Conservation (phyloP, 2,113 vertebrate genomes). For the Prolemur simus region DNA sequence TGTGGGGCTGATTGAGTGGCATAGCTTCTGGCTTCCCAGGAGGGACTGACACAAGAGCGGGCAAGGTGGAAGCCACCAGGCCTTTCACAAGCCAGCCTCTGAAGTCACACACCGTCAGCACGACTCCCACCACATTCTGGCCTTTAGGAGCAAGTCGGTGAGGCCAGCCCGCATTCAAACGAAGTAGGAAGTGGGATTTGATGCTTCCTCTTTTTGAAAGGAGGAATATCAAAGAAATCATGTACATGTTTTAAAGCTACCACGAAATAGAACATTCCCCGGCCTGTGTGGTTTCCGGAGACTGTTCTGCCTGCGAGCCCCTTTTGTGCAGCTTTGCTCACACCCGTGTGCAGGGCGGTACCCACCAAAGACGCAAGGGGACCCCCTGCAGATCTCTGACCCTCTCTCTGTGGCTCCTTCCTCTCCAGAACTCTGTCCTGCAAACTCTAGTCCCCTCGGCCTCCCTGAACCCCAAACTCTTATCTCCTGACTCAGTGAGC, state of each 20-base stretch:
- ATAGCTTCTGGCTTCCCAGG: not conserved
- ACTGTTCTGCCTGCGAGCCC: not conserved
- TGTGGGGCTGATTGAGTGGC: not conserved
- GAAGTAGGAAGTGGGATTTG: not conserved
- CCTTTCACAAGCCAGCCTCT: not conserved
- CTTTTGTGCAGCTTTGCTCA: not conserved
- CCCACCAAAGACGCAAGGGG: not conserved
- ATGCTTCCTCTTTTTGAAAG: not conserved
- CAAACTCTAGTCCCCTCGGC: too few species aligned
- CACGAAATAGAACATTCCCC: not conserved
- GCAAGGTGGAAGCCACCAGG: not conserved
- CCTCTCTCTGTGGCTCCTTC: not conserved
- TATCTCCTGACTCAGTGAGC: not conserved
- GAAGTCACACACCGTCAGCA: not conserved
- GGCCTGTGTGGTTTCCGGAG: not conserved
- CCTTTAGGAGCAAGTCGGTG: not conserved
- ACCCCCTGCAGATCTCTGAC: not conserved
- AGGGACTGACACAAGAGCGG: not conserved
- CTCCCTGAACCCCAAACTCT: not conserved
- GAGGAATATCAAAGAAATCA: not conserved
- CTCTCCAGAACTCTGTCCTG: not conserved
- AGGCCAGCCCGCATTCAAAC: not conserved
- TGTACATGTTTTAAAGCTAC: not conserved
- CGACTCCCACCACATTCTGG: not conserved
- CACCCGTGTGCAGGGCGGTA: too few species aligned